Percentiles rank a stretch among this genome's conserved stretches.
These are phyloP conservation scores for Apeira syringaria DNA, from an alignment of 2,888 invertebrate species.

Conservation along the genomic window DNA sequence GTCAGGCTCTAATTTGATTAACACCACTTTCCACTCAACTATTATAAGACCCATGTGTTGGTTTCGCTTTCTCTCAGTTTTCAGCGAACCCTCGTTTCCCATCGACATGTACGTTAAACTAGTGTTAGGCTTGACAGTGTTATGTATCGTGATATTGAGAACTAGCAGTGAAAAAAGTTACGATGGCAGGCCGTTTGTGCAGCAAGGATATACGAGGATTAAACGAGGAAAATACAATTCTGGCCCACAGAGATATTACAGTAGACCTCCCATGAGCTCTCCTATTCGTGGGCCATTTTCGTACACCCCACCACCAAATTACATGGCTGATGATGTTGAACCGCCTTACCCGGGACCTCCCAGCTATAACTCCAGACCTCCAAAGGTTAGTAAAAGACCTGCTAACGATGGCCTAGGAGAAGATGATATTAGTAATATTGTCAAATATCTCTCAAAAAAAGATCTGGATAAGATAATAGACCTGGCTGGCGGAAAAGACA, in stretches of 20 bases:
- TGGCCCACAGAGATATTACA: slow-evolving; percentile 53
- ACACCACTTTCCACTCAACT: slow-evolving; percentile 67
- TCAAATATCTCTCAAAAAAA: slow-evolving; percentile 66
- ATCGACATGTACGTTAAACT: slow-evolving; percentile 27
- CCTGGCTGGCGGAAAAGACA: slow-evolving; percentile 49
- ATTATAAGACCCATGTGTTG: slow-evolving; percentile 59
- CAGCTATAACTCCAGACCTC: slow-evolving; percentile 31
- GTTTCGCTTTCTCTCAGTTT: slow-evolving; percentile 63
- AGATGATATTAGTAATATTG: slow-evolving; percentile 63
- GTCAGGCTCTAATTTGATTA: slow-evolving; percentile 64
- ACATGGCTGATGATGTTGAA: slow-evolving; percentile 30
- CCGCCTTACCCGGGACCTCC: slow-evolving; percentile 14
- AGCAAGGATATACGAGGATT: slow-evolving; percentile 45
- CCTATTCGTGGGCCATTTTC: slow-evolving; percentile 53
- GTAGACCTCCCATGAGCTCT: slow-evolving; percentile 48
- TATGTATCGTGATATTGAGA: slow-evolving; percentile 43
- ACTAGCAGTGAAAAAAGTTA: slow-evolving; percentile 44
- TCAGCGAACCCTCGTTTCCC: slow-evolving; percentile 35
- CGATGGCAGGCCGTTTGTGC: slow-evolving; percentile 33
- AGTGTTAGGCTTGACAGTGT: slow-evolving; percentile 32
- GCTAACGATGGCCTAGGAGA: slow-evolving; percentile 57
- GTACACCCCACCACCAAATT: slow-evolving; percentile 63
- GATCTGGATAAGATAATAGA: slow-evolving; percentile 68
- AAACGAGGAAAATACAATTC: slow-evolving; percentile 66
- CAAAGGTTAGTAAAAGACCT: slow-evolving; percentile 64